Percentiles rank a stretch among this genome's conserved stretches.
Evolutionary conservation across 1,140 invertebrate genomes (phyloP).

Genomic region (Drosophila pruinosa): DNA sequence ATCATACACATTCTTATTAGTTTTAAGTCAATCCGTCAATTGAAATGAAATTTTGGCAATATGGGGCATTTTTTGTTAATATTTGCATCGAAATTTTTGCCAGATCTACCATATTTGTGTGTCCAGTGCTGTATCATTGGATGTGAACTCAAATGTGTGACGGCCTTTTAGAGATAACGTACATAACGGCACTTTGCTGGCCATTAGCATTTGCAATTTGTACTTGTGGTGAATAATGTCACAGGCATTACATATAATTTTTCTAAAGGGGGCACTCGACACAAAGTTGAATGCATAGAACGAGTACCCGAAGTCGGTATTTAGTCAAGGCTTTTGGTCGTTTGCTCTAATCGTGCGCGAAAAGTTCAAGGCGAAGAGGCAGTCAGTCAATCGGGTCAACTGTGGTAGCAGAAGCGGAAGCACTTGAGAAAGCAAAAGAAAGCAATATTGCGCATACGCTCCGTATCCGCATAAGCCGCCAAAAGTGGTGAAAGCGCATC

Average conservation of each 20-base stretch:
- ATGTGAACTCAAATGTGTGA: background rate
- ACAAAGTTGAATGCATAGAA: conserved; percentile 55
- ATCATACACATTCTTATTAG: no score
- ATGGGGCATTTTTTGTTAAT: no score
- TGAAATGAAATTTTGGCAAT: no score
- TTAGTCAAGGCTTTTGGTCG: background rate
- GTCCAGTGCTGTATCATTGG: background rate
- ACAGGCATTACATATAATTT: conserved; percentile 24
- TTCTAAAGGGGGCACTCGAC: conserved; percentile 7
- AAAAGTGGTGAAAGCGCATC: conserved; percentile 30
- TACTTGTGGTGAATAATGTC: conserved; percentile 41
- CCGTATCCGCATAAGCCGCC: conserved; percentile 31
- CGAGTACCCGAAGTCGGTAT: background rate
- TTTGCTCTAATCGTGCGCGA: conserved; percentile 15
- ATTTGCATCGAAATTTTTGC: no score
- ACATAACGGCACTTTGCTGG: conserved; percentile 62
- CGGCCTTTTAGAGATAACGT: conserved; percentile 46
- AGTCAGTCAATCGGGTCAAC: conserved; percentile 16
- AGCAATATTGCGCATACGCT: conserved; percentile 60
- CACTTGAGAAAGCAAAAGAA: conserved; percentile 37
- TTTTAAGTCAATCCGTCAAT: no score
- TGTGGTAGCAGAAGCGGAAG: conserved; percentile 35
- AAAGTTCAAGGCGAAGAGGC: conserved; percentile 36
- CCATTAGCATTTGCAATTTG: conserved; percentile 59
- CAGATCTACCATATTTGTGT: background rate